A percentile compares a stretch with the other conserved stretches of the same genome.
phyloP scores from a whole-genome alignment of 2,797 vertebrate species.

The Pseudotriccus pelzelni region DNA sequence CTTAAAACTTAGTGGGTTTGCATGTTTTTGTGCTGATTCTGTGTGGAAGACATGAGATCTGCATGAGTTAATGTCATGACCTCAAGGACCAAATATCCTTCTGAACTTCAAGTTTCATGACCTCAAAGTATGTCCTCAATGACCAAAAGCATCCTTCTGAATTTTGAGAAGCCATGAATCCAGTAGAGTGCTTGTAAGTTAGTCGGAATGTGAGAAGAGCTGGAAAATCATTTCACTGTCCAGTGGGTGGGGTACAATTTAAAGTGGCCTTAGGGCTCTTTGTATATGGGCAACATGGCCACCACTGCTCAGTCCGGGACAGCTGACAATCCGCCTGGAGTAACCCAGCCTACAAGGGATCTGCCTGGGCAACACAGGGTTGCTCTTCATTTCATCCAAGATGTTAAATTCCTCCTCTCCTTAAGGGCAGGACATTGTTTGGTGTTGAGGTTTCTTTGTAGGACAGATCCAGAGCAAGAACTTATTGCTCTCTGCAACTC shows the following conservation, averaged over 20 bases:
- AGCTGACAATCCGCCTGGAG: background rate
- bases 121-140: background rate
- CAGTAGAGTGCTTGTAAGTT: background rate
- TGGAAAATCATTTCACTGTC: background rate
- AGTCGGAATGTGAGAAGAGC: background rate
- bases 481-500: background rate
- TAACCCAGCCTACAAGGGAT: background rate
- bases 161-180: background rate
- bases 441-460: background rate
- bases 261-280: background rate
- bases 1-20: background rate
- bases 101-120: background rate
- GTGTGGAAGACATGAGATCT: background rate
- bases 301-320: too few relatives aligned
- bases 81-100: background rate
- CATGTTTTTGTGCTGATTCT: background rate
- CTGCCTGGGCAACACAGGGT: background rate
- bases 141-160: background rate
- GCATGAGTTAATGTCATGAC: background rate
- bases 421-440: background rate
- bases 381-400: background rate
- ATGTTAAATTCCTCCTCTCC: background rate
- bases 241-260: background rate
- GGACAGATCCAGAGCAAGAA: background rate
- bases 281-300: background rate